Base-by-base conservation (phyloP, 2,797 vertebrate genomes). In the Masticophis lateralis region DNA sequence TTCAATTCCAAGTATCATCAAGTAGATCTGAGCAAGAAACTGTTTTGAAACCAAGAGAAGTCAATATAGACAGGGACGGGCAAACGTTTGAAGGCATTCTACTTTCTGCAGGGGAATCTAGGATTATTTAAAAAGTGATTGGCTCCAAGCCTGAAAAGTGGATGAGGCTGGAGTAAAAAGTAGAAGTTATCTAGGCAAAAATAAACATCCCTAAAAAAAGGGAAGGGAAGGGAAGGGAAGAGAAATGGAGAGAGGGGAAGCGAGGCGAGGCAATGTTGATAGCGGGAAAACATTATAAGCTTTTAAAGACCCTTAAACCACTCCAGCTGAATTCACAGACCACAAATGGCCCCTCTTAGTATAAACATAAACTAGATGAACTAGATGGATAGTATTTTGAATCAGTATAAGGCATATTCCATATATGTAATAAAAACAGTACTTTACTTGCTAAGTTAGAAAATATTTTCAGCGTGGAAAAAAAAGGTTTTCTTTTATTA, bases 351-450 rank as follows among this genome's bases (percentile, higher is more conserved):
- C 16, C n/a, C 25, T 27, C 2, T 56, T 22, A 6, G 47, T 53
- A 16, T n/a, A 55, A 53, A 90, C 47, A 90, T n/a, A 55, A 53
- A 90, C 61, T 69, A 37, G 47, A 47, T 74, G 18, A 74, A 32
- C 18, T 55, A 74, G 18, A 55, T 53, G 61, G 32, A 22, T 22
- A 83, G 20, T 28, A 5, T 14, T 43, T 7, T 79, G 55, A 91
- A 55, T 69, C 14, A 61, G 32, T 95, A 94, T 95, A 95, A 95
- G 94, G 94, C 93, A 91, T 91, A 56, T 94, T 93, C 95, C 93
- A 95, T 60, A 94, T 96, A 51, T 51, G 7, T 51, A n/a, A 96
- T 95, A 95, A 95, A 96, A 94, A 93, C 95, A 95, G 94, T 93
- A 93, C 93, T 60, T 92, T 96, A 47, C 43, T 25, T 66, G 51